Percentiles rank a stretch among this genome's conserved stretches.
phyloP scores from a whole-genome alignment of 2,797 vertebrate species.

The Liparis tanakae region DNA sequence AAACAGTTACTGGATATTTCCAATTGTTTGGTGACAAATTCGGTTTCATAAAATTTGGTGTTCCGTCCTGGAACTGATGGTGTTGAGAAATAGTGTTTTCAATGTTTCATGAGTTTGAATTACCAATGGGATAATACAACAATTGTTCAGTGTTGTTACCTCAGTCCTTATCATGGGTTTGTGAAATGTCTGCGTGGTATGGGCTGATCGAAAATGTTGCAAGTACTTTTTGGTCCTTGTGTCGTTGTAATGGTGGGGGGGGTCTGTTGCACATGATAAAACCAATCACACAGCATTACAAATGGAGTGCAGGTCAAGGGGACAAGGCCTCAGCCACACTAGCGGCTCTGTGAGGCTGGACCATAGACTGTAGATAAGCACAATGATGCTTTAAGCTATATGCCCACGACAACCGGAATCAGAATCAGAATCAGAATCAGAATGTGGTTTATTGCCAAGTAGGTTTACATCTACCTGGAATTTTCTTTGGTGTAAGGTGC shows the following conservation, averaged over 20 bases:
- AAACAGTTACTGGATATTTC: conserved; percentile 32
- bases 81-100: conserved; percentile 20
- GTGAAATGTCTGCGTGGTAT: not conserved
- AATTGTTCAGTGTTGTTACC: not conserved
- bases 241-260: not conserved
- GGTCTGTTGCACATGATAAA: not conserved
- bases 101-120: conserved; percentile 5
- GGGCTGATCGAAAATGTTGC: conserved; percentile 3
- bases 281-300: not conserved
- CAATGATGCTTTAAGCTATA: not conserved
- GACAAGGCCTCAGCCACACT: not conserved
- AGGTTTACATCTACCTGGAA: too few relatives aligned
- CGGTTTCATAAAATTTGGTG: not conserved
- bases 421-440: too few relatives aligned
- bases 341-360: not conserved
- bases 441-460: too few relatives aligned
- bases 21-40: conserved; percentile 34
- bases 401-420: too few relatives aligned
- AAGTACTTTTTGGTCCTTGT: too few relatives aligned
- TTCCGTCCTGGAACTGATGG: conserved; percentile 7
- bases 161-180: not conserved
- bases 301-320: not conserved
- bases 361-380: not conserved
- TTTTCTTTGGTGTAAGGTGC: too few relatives aligned
- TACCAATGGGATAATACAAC: not conserved